Percentiles rank a stretch among this genome's conserved stretches.
These are phyloP conservation scores for Eurystomus glaucurus DNA, from an alignment of 2,797 vertebrate genomes.

Conservation along the genomic window DNA sequence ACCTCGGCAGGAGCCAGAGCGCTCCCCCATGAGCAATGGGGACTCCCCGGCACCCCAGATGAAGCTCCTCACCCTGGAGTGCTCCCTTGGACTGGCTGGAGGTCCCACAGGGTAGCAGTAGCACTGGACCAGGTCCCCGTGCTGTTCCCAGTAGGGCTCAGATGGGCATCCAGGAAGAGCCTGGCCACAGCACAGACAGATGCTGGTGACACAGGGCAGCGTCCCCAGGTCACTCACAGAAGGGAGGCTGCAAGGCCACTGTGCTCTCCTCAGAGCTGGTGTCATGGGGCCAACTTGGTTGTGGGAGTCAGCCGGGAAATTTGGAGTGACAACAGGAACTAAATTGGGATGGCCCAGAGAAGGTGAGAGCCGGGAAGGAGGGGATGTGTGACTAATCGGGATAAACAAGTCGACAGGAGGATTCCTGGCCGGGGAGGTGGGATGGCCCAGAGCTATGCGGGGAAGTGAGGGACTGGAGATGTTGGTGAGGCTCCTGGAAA, in stretches of 20 bases:
- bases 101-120: not conserved
- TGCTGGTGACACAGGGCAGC: accelerated
- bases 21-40: accelerated
- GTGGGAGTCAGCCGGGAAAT: not conserved
- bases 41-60: too few species aligned
- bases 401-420: constrained; percentile 39
- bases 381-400: constrained; percentile 35
- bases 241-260: not conserved
- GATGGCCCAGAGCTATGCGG: not conserved
- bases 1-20: accelerated
- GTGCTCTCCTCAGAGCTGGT: not conserved
- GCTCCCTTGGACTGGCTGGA: not conserved
- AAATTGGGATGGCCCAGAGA: constrained; percentile 52
- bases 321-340: constrained; percentile 65
- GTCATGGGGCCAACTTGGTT: accelerated
- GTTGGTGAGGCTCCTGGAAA: not conserved
- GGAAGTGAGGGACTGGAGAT: not conserved
- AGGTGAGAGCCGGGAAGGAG: not conserved
- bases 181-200: accelerated
- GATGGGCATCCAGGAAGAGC: not conserved
- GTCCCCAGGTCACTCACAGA: not conserved
- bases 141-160: accelerated
- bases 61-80: not conserved
- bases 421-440: constrained; percentile 62
- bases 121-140: accelerated